Conservation (phyloP, 2,113 vertebrate genomes). For the Poeciliopsis occidentalis region DNA sequence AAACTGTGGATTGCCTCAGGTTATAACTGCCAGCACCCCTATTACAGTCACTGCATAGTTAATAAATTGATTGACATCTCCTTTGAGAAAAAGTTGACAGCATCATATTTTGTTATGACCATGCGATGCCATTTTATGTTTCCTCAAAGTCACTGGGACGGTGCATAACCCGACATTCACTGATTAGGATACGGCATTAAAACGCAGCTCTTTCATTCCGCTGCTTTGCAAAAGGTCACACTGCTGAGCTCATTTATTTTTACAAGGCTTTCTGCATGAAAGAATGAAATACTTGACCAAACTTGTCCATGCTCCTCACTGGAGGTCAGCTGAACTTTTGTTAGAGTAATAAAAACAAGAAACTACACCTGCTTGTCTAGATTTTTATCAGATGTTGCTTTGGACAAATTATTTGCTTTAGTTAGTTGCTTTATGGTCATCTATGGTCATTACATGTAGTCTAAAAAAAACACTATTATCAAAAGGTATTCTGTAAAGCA, state of each 20-base stretch:
- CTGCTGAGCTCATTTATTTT: slow-evolving; percentile 34
- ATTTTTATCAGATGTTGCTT: neutral
- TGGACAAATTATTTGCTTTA: neutral
- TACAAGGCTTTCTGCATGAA: slow-evolving; percentile 25
- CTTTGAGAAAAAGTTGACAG: neutral
- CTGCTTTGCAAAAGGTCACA: slow-evolving; percentile 25
- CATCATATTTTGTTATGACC: neutral
- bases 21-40: neutral
- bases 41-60: neutral
- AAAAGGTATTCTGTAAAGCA: neutral
- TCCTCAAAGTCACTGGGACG: neutral
- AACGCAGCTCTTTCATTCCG: slow-evolving; percentile 29
- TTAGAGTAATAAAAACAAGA: neutral
- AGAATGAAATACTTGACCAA: slow-evolving; percentile 9
- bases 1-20: neutral
- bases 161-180: slow-evolving; percentile 3
- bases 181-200: slow-evolving; percentile 31
- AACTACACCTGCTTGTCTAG: neutral
- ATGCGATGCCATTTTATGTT: neutral
- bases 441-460: neutral
- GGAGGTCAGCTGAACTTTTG: neutral
- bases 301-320: neutral
- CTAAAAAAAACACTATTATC: neutral
- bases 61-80: neutral
- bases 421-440: neutral